These are phyloP conservation scores for Philhelius pedissequus DNA, from an alignment of 2,888 invertebrate species.

Conservation along the genomic window DNA sequence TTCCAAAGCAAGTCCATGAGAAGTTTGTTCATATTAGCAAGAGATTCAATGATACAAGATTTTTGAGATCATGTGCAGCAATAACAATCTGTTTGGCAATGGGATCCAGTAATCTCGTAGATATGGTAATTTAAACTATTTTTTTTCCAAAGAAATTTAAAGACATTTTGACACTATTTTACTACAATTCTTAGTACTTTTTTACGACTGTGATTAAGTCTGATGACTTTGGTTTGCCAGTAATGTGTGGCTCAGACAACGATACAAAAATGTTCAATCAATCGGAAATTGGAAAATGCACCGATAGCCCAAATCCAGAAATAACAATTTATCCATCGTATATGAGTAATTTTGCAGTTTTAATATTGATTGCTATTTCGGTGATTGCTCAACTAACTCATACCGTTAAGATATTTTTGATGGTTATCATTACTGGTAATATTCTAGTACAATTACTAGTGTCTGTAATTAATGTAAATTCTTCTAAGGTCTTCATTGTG, in stretches of 20 bases:
- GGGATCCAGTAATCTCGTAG: conserved; percentile 82
- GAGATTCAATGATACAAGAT: conserved; percentile 81
- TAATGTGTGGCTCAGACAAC: conserved; percentile 22
- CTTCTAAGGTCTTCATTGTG: conserved; percentile 80
- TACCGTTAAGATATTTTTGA: conserved; percentile 83
- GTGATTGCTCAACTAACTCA: conserved; percentile 87
- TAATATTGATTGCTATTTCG: conserved; percentile 85
- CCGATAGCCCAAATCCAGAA: conserved; percentile 1
- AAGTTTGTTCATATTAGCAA: conserved; percentile 81
- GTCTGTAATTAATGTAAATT: not conserved
- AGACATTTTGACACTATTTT: not conserved
- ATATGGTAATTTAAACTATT: conserved; percentile 79
- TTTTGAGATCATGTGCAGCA: conserved; percentile 81
- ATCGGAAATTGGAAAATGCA: not conserved
- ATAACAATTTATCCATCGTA: conserved; percentile 83
- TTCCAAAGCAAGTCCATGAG: conserved; percentile 77
- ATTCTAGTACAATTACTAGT: not conserved
- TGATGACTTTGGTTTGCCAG: conserved; percentile 71
- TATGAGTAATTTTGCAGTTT: conserved; percentile 85
- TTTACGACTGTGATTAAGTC: conserved; percentile 70
- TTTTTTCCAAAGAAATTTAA: not conserved
- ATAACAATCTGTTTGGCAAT: conserved; percentile 81
- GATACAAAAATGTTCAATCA: conserved; percentile 34
- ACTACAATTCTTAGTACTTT: conserved; percentile 67
- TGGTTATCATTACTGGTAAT: conserved; percentile 81